Percentiles rank a stretch among this genome's conserved stretches.
Evolutionary conservation across 1,140 invertebrate species (phyloP).

Genomic region (Penaeus vannamei): DNA sequence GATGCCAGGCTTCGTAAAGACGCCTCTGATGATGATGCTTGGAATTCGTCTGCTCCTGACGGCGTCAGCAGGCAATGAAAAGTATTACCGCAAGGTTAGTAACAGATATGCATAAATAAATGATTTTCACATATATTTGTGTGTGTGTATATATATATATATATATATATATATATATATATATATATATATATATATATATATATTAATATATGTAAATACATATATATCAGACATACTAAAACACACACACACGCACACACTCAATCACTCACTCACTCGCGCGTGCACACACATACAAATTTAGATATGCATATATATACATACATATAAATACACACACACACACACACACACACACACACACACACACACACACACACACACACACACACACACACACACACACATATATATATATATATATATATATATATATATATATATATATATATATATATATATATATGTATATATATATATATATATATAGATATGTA

Average conservation of each 20-base stretch:
- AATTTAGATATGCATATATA: too few species aligned
- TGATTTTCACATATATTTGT: not conserved
- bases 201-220: too few species aligned
- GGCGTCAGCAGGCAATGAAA: too few species aligned
- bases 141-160: not conserved
- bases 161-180: too few species aligned
- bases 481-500: constrained; percentile 9
- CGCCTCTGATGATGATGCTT: too few species aligned
- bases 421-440: not conserved
- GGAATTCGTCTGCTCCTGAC: too few species aligned
- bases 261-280: not conserved
- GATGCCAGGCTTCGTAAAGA: too few species aligned
- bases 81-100: too few species aligned
- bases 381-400: not conserved
- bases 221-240: not conserved
- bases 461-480: constrained; percentile 19
- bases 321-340: not conserved
- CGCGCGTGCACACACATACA: not conserved
- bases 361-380: not conserved
- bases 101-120: too few species aligned
- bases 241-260: not conserved
- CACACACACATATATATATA: not conserved
- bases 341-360: not conserved
- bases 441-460: not conserved
- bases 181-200: too few species aligned